A percentile compares a stretch with the other conserved stretches of the same genome.
Conservation (phyloP, 2,888 invertebrate species). For the Cryptophagus acutangulus region DNA sequence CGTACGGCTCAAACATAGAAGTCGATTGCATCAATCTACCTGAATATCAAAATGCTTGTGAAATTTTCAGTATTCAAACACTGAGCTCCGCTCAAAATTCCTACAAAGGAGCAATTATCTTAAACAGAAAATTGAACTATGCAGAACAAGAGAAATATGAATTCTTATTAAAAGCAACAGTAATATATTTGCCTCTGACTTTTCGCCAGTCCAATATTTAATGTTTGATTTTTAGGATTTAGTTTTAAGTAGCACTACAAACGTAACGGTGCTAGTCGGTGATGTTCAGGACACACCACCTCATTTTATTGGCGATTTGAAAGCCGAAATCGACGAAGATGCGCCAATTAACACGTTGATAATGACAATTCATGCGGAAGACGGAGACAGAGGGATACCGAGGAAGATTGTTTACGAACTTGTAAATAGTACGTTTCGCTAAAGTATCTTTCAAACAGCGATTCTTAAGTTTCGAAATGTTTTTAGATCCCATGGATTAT, state of each 20-base stretch:
- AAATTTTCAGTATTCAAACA: slow-evolving; percentile 62
- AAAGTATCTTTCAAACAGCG: slow-evolving; percentile 15
- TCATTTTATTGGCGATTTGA: slow-evolving; percentile 73
- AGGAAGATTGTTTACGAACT: slow-evolving; percentile 73
- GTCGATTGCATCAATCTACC: slow-evolving; percentile 59
- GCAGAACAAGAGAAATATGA: slow-evolving; percentile 73
- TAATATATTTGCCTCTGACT: slow-evolving; percentile 47
- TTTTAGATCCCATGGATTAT: slow-evolving; percentile 54
- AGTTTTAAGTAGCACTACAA: slow-evolving; percentile 64
- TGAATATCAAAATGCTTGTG: slow-evolving; percentile 67
- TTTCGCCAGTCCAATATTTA: not conserved
- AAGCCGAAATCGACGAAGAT: slow-evolving; percentile 75
- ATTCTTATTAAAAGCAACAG: slow-evolving; percentile 70
- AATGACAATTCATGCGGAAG: slow-evolving; percentile 73
- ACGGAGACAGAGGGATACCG: slow-evolving; percentile 80
- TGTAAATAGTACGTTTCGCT: slow-evolving; percentile 66
- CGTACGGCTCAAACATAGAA: slow-evolving; percentile 74
- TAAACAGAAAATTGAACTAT: slow-evolving; percentile 69
- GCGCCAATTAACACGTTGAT: slow-evolving; percentile 78
- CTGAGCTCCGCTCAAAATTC: slow-evolving; percentile 61
- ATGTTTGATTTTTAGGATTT: slow-evolving; percentile 63
- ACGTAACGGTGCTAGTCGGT: slow-evolving; percentile 71
- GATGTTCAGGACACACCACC: slow-evolving; percentile 88
- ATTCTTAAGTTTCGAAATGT: not conserved
- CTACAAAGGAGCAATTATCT: slow-evolving; percentile 68